Conservation (phyloP, 2,797 vertebrate species). For the Intellagama lesueurii region DNA sequence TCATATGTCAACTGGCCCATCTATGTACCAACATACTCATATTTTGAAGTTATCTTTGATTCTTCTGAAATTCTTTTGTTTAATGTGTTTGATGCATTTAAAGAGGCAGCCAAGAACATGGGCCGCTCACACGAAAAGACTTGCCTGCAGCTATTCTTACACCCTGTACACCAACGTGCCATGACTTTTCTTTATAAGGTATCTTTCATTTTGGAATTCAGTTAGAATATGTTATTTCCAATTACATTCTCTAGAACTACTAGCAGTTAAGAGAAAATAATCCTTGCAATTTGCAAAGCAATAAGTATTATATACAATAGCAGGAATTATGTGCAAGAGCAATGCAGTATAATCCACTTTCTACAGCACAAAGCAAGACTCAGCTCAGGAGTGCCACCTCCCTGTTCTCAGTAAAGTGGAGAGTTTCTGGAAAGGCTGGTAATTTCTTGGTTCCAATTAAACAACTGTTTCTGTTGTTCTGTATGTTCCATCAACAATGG, state of each 20-base stretch:
- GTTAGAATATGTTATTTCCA: conserved; percentile 43
- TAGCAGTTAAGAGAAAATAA: conserved; percentile 70
- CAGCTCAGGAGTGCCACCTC: conserved; percentile 74
- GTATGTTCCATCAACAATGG: neutral
- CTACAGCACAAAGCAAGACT: neutral
- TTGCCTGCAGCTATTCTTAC: neutral
- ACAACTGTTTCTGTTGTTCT: neutral
- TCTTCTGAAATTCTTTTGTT: neutral
- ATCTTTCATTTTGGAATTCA: conserved; percentile 36
- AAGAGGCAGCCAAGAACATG: conserved; percentile 9
- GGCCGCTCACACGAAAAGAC: neutral
- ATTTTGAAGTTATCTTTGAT: neutral
- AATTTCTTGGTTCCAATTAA: too few relatives aligned
- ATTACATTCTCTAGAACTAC: conserved; percentile 59
- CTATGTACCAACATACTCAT: neutral
- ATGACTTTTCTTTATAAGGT: conserved; percentile 19
- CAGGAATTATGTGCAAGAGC: conserved; percentile 46
- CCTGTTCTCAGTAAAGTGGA: conserved; percentile 46
- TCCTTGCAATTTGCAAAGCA: conserved; percentile 66
- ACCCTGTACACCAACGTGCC: neutral
- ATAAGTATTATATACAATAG: neutral
- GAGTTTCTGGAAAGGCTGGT: neutral
- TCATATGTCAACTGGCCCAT: neutral
- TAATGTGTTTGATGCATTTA: neutral
- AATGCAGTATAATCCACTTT: neutral